Percentiles rank a stretch among this genome's conserved stretches.
Conservation (phyloP, 2,888 invertebrate species). For the Cybosia mesomella region DNA sequence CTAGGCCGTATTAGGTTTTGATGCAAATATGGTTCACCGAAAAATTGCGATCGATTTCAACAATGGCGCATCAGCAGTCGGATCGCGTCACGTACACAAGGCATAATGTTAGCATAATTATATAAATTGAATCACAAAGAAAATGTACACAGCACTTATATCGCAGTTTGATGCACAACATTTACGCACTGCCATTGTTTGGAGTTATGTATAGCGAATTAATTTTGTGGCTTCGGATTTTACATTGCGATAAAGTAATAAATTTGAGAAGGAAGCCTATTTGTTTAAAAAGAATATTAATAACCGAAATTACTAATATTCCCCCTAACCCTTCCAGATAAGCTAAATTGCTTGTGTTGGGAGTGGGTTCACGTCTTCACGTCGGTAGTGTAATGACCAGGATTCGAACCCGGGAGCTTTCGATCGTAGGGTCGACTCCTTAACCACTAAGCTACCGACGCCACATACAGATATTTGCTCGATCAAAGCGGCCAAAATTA, state of each 20-base stretch:
- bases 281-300: too few species aligned
- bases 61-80: slow-evolving; percentile 33
- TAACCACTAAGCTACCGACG: too few species aligned
- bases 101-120: slow-evolving; percentile 36
- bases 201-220: background rate
- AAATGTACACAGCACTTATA: slow-evolving; percentile 4
- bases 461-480: too few species aligned
- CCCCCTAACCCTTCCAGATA: too few species aligned
- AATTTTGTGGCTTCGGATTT: background rate
- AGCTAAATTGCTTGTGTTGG: too few species aligned
- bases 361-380: too few species aligned
- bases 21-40: slow-evolving; percentile 12
- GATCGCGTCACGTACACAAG: slow-evolving; percentile 27
- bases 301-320: too few species aligned
- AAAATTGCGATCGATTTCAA: slow-evolving; percentile 17
- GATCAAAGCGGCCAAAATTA: too few species aligned
- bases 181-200: slow-evolving; percentile 17
- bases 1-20: background rate
- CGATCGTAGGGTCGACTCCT: too few species aligned
- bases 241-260: background rate
- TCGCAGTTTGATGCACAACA: background rate
- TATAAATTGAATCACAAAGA: slow-evolving; percentile 42
- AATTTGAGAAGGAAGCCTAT: background rate
- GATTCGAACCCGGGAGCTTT: too few species aligned
- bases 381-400: too few species aligned